These are phyloP conservation scores for Ianthella basta DNA, from an alignment of 37 sponge, comb jelly and placozoan species.

Conservation along the genomic window DNA sequence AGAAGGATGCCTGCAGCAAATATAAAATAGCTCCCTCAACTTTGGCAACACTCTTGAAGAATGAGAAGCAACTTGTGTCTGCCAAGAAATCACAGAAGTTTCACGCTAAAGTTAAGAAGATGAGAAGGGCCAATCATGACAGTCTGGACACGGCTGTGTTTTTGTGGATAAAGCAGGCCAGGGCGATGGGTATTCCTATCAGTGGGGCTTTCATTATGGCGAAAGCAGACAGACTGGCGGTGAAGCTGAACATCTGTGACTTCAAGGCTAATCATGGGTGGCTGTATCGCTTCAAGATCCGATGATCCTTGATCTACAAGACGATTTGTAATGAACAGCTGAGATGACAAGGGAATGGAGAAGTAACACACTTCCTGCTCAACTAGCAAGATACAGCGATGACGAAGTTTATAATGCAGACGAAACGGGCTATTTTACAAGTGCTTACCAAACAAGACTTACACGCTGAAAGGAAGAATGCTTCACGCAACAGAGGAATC, in stretches of 20 bases:
- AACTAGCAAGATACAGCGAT: neutral
- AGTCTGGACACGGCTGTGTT: neutral
- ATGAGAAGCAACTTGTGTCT: neutral
- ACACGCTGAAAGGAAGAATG: slow-evolving; percentile 30
- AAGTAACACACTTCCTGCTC: slow-evolving; percentile 6
- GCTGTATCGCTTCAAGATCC: slow-evolving; percentile 18
- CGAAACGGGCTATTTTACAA: slow-evolving; percentile 17
- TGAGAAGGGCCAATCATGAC: neutral
- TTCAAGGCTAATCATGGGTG: slow-evolving; percentile 22
- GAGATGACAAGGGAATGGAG: slow-evolving; percentile 22
- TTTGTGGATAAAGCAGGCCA: slow-evolving; percentile 30
- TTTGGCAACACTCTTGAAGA: neutral
- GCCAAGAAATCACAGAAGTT: neutral
- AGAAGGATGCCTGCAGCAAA: neutral
- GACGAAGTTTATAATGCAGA: slow-evolving; percentile 22
- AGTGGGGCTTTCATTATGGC: slow-evolving; percentile 19
- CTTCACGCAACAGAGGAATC: slow-evolving; percentile 9
- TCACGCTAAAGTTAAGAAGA: slow-evolving; percentile 8
- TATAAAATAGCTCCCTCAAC: slow-evolving; percentile 26
- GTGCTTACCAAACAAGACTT: slow-evolving; percentile 20
- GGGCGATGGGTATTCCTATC: slow-evolving; percentile 9
- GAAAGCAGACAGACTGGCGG: slow-evolving; percentile 3
- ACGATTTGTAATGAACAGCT: slow-evolving; percentile 5
- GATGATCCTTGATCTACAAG: slow-evolving; percentile 21
- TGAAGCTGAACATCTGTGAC: neutral